A percentile compares a stretch with the other conserved stretches of the same genome.
These are phyloP conservation scores for Diarsia dahlii DNA, from an alignment of 2,888 invertebrate genomes.

Conservation along the genomic window DNA sequence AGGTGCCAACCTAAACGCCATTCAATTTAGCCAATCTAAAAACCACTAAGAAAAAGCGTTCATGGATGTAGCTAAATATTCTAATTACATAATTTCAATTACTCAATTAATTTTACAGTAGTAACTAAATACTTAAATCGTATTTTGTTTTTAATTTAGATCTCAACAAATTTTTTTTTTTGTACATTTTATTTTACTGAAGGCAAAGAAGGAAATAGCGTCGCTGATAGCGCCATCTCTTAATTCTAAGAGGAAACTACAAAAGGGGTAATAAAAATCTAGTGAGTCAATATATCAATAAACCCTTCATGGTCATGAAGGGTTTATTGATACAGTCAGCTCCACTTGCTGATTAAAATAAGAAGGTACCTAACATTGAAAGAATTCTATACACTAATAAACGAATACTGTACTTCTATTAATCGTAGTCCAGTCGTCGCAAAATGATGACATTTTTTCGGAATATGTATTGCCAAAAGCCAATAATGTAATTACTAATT, in stretches of 20 bases:
- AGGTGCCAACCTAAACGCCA: conserved; percentile 63
- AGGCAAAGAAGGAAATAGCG: not conserved
- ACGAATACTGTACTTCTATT: no score
- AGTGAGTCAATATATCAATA: conserved; percentile 14
- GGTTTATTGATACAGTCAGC: not conserved
- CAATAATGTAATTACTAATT: not conserved
- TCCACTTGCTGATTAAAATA: not conserved
- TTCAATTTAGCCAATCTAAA: conserved; percentile 71
- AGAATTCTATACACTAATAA: not conserved
- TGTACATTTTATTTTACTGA: not conserved
- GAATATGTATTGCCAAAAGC: not conserved
- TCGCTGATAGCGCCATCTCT: conserved; percentile 44
- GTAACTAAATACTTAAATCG: not conserved
- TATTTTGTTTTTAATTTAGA: not conserved
- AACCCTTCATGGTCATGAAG: conserved; percentile 32
- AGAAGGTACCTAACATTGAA: not conserved
- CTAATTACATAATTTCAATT: conserved; percentile 12
- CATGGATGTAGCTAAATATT: conserved; percentile 66
- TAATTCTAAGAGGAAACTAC: not conserved
- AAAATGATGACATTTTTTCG: no score
- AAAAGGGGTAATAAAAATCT: conserved; percentile 11
- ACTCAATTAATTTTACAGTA: not conserved
- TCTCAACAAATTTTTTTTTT: not conserved
- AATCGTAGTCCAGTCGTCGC: no score
- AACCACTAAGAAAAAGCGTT: conserved; percentile 66